Evolutionary conservation across 1,140 invertebrate genomes (phyloP), one percentile per base, ranked within the genome.

Genomic region (Drosophila bipectinata): DNA sequence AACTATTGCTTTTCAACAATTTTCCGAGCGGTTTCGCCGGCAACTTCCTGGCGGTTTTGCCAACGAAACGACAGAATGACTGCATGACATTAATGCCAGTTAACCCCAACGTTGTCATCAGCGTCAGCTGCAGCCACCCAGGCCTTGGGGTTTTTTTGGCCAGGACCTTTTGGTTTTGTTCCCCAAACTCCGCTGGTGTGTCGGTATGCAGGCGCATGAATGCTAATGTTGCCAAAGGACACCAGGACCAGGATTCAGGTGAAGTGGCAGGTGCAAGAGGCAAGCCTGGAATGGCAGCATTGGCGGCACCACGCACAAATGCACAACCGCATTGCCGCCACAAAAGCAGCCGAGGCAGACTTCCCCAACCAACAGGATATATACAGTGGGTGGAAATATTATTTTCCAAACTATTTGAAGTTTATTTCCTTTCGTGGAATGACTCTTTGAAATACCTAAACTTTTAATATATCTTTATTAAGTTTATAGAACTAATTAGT

Each of bases 1-100:
- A 44, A 41, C 49, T 41, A 58, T 75, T 54, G 72, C 69, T 47
- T 69, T 72, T 63, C 66, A 56, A 72, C 82, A 79, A 88, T 82
- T 87, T 85, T 79, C 71, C 74, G 66, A 72, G 53, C 63, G 75
- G 60, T 49, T 75, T 64, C 60, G 60, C 60, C 60, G 39, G 15
- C 48, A 21, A 32, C 60, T 64, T 64, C 53, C 53, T 49, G 57
- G 54, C 69, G 44, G 18, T 21, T 15, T 47, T 47, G 15, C 15
- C 41, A 44, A 47, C 51, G 61, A 58, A 80, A 56, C 68, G 64
- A 62, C 71, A 68, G 72, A 78, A 82, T 78, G 82, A 28, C 82
- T 71, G 82, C 59, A 67, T 87, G 82, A 78, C 83, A 87, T 87
- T 87, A 87, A 88, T 87, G 82, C 82, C 83, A 88, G 82, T 88